Evolutionary conservation across 2,113 vertebrate genomes (phyloP).

Genomic region (Pithys albifrons): DNA sequence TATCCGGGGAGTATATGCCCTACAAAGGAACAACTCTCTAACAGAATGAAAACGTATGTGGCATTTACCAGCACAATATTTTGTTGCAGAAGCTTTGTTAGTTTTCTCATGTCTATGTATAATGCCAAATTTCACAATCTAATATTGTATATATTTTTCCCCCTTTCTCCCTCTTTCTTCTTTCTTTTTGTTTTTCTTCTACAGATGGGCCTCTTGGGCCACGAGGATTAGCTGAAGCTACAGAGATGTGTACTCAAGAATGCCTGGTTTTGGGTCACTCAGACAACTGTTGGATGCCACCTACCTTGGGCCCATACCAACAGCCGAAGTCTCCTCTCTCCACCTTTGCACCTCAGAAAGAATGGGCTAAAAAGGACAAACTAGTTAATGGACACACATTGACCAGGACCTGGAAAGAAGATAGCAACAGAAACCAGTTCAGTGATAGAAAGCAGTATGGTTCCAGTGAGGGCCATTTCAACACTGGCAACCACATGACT

Average conservation of each 20-base stretch:
- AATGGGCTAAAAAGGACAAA: constrained; percentile 96
- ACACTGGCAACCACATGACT: constrained; percentile 85
- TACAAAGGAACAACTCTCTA: background rate
- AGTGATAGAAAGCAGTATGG: constrained; percentile 93
- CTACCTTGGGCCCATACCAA: constrained; percentile 87
- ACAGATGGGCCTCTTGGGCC: constrained; percentile 93
- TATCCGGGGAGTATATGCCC: too few relatives aligned
- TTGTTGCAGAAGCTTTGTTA: background rate
- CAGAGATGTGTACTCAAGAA: constrained; percentile 99
- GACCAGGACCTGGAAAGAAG: constrained; percentile 94
- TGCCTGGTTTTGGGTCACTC: constrained; percentile 96
- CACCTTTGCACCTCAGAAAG: constrained; percentile 90
- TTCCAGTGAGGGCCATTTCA: constrained; percentile 90
- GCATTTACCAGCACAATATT: background rate
- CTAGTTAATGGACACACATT: constrained; percentile 96
- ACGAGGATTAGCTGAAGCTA: constrained; percentile 94
- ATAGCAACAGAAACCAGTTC: constrained; percentile 91
- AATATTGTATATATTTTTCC: background rate
- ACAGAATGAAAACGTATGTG: background rate
- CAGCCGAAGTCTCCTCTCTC: constrained; percentile 94
- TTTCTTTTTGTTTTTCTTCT: background rate
- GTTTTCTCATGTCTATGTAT: background rate
- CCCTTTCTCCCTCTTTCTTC: background rate
- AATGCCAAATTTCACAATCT: background rate
- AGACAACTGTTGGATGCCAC: constrained; percentile 99